Percentiles rank a stretch among this genome's conserved stretches.
phyloP scores from a whole-genome alignment of 2,797 vertebrate genomes.

The Enteromius fasciolatus region DNA sequence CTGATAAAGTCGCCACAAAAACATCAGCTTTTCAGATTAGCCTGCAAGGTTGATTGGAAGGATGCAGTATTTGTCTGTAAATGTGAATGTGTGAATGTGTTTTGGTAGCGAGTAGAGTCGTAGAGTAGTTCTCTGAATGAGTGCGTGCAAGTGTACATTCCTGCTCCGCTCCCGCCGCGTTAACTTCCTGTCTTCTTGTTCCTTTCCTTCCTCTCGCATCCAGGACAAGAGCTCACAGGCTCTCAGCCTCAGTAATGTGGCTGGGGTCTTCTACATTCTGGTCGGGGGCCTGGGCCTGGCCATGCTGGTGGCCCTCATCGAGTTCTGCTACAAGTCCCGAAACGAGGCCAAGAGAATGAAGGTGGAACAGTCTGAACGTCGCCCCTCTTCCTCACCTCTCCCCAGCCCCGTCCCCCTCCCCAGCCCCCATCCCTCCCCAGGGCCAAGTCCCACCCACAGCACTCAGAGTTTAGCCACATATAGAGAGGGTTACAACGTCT shows the following conservation, averaged over 20 bases:
- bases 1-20: constrained; percentile 44
- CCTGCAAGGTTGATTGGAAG: constrained; percentile 47
- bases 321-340: constrained; percentile 99
- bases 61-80: constrained; percentile 32
- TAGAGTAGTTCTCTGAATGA: constrained; percentile 39
- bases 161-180: constrained; percentile 3
- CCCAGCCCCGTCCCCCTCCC: constrained; percentile 91
- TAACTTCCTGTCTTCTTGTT: constrained; percentile 40
- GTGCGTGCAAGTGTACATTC: constrained; percentile 24
- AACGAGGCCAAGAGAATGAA: constrained; percentile 99
- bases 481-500: constrained; percentile 99
- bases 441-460: constrained; percentile 99
- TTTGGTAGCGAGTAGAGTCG: constrained; percentile 40
- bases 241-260: constrained; percentile 99
- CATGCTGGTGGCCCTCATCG: constrained; percentile 99
- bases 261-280: constrained; percentile 99
- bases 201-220: constrained; percentile 53
- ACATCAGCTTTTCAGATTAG: constrained; percentile 47
- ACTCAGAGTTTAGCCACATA: constrained; percentile 99
- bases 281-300: constrained; percentile 99
- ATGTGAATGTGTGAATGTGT: constrained; percentile 36
- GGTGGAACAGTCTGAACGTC: constrained; percentile 92
- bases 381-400: constrained; percentile 81
- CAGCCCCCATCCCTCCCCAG: constrained; percentile 83
- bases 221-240: constrained; percentile 99